Conservation (phyloP, 30 jellyfish, hydroid and myxozoan genomes). For the Cassiopea xamachana region DNA sequence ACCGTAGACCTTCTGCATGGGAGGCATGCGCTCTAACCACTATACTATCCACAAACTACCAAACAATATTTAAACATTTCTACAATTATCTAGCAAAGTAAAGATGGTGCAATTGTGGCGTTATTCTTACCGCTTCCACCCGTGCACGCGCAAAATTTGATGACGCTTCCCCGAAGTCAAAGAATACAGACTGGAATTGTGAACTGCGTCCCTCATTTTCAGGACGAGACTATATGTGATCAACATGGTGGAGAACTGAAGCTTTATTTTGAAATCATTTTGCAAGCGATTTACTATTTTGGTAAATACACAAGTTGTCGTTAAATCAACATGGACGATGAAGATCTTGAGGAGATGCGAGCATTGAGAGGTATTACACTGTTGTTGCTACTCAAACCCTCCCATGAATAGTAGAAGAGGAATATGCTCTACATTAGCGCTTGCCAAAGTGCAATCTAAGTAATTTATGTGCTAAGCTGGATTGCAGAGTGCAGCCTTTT, state of each 20-base stretch:
- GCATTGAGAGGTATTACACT: constrained; percentile 58
- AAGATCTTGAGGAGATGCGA: constrained; percentile 80
- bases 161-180: no score
- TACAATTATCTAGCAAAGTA: no score
- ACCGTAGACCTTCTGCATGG: no score
- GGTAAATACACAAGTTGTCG: neutral
- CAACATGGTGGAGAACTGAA: neutral
- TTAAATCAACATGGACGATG: constrained; percentile 66
- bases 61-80: no score
- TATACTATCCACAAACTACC: no score
- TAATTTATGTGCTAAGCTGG: neutral
- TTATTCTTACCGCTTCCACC: no score
- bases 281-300: neutral
- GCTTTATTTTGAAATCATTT: neutral
- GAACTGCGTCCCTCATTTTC: neutral
- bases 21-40: no score
- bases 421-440: no score
- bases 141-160: no score
- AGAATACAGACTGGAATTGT: neutral
- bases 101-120: no score
- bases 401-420: no score
- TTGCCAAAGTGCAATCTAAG: no score
- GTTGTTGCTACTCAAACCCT: neutral
- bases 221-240: neutral
- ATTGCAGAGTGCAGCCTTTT: neutral